These are phyloP conservation scores for Heteromurus nitidus DNA, from an alignment of 2,888 invertebrate genomes.

Conservation along the genomic window DNA sequence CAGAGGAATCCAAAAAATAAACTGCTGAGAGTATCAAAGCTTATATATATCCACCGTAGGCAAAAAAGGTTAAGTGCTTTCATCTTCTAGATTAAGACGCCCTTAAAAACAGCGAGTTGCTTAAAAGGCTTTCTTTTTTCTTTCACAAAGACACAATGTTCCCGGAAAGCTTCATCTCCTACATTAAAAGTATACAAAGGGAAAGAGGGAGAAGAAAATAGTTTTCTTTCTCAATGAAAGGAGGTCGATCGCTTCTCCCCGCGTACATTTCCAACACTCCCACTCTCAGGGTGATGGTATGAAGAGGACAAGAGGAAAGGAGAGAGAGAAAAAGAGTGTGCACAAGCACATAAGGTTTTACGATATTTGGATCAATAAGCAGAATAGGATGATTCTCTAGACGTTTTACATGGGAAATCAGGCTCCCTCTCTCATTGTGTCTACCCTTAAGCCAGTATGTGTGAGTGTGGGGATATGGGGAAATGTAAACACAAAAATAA, in stretches of 20 bases:
- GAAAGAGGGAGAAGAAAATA: too few species aligned
- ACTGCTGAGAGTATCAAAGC: background rate
- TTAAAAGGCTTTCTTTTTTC: background rate
- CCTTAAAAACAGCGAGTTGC: background rate
- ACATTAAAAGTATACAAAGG: too few species aligned
- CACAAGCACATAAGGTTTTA: too few species aligned
- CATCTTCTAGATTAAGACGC: conserved; percentile 4
- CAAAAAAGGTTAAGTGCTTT: conserved; percentile 12
- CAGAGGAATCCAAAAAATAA: background rate
- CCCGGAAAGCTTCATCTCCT: too few species aligned
- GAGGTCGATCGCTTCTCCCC: conserved; percentile 1
- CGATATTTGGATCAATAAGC: background rate
- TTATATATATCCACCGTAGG: background rate
- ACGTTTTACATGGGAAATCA: background rate
- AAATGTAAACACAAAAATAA: background rate
- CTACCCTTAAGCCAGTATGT: background rate
- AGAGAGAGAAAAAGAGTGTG: too few species aligned
- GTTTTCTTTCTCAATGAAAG: too few species aligned
- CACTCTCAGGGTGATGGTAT: too few species aligned
- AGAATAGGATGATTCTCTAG: background rate
- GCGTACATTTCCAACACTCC: too few species aligned
- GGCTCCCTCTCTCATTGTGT: background rate
- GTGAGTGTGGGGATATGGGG: background rate
- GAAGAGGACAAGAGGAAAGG: too few species aligned
- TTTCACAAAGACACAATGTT: background rate